Base-by-base conservation (phyloP, 53 echinoderm and acorn worm genomes). In the Actinopyga echinites region DNA sequence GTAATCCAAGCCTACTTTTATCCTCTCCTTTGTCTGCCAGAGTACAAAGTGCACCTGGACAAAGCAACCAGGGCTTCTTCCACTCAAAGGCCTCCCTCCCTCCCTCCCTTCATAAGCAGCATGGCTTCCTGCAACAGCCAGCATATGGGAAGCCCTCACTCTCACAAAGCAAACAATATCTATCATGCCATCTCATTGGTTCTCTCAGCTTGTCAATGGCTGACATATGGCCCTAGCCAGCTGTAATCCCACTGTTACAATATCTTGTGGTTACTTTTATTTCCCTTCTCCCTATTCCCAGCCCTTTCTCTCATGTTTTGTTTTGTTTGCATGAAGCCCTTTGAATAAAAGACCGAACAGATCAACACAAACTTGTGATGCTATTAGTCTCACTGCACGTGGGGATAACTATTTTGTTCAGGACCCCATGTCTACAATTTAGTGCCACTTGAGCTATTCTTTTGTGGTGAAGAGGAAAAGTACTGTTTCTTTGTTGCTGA, bases 111-210 rank as follows among this genome's bases (percentile, higher is more conserved):
- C 49, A 49, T 49, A 1, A 49, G 49, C 49, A 49, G 49, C 49
- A 49, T 1, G 4, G 49, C 49, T 49, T 49, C 40, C 8, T 40
- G 15, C 9, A 5, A 49, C 49, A 49, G 49, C 17, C n/a, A 49
- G 49, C 49, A 49, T 49, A 13, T 49, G 62, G 10, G 28, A 62
- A 62, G 11, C 22, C 62, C 30, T 25, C 21, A 61, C 26, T 62
- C 4, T 23, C 62, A 68, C 68, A 68, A 68, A 68, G 68, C 68
- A 68, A 68, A 68, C 68, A 68, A 68, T 17, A 38, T 68, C 68
- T 68, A 63, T 63, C 29, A 63, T 63, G 15, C 8, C 63, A 28
- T 17, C 49, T 49, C 49, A 49, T 15, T 49, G 49, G 31, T n/a
- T 63, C 63, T 15, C 63, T 5, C 28, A 28, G 4, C 31, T 24